A percentile compares a stretch with the other conserved stretches of the same genome.
Conservation (phyloP, 1,140 invertebrate genomes). For the Aphaenogaster floridana region DNA sequence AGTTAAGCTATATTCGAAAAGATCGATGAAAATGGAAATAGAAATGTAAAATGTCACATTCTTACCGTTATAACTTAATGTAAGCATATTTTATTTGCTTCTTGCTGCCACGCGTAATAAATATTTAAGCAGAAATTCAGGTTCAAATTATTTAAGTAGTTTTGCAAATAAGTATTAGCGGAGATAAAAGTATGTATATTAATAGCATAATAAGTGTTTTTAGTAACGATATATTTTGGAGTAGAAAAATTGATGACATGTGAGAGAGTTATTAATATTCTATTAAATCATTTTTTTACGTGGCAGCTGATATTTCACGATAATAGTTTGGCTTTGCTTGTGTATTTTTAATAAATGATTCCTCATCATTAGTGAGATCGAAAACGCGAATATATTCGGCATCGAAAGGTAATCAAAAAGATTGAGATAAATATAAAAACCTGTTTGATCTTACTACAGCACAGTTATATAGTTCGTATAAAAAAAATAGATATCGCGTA, state of each 20-base stretch:
- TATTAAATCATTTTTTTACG: background rate
- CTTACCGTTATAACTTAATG: background rate
- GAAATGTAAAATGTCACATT: conserved; percentile 6
- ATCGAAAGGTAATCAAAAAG: background rate
- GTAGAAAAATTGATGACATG: background rate
- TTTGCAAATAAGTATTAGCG: background rate
- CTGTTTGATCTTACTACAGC: background rate
- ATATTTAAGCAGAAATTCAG: background rate
- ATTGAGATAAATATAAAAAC: background rate
- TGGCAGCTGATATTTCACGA: background rate
- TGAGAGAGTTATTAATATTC: background rate
- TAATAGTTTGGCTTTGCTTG: background rate
- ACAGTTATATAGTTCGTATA: background rate
- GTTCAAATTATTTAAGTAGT: background rate
- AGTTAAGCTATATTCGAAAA: background rate
- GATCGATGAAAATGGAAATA: conserved; percentile 10
- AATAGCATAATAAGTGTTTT: background rate
- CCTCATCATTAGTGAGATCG: background rate
- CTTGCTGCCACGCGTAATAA: background rate
- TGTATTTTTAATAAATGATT: background rate
- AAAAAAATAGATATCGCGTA: background rate
- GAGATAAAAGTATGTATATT: background rate
- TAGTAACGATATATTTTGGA: background rate
- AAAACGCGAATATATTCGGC: background rate
- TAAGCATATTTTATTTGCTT: background rate